phyloP scores from a whole-genome alignment of 2,888 invertebrate genomes.

The Girardia tigrina region DNA sequence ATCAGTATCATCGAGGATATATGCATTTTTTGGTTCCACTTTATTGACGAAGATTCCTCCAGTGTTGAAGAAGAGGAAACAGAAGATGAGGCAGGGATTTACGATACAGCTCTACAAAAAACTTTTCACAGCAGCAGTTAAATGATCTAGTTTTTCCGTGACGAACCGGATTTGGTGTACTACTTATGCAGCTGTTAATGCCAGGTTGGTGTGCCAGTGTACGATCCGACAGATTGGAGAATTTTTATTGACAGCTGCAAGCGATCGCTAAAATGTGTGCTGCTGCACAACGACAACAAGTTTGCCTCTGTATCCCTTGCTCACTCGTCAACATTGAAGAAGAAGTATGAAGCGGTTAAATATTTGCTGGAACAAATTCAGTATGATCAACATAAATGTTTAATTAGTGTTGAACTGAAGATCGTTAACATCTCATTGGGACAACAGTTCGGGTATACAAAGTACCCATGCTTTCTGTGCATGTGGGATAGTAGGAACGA shows the following conservation, averaged over 20 bases:
- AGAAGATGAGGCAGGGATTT: too few species aligned
- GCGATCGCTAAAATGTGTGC: constrained; percentile 7
- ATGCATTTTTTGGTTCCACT: too few species aligned
- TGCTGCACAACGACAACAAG: constrained; percentile 29
- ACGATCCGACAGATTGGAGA: constrained; percentile 27
- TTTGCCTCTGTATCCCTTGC: constrained; percentile 30
- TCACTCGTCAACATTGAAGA: constrained; percentile 28
- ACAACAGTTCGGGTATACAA: constrained; percentile 41
- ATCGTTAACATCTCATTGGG: constrained; percentile 39
- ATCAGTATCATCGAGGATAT: too few species aligned
- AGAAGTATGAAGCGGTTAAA: constrained; percentile 29
- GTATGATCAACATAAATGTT: constrained; percentile 31
- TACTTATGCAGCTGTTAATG: too few species aligned
- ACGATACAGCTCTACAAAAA: too few species aligned
- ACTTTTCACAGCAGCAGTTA: too few species aligned
- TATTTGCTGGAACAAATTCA: constrained; percentile 26
- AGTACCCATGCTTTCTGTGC: constrained; percentile 40
- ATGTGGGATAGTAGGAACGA: constrained; percentile 40
- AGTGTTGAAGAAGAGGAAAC: neutral
- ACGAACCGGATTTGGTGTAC: too few species aligned
- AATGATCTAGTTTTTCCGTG: too few species aligned
- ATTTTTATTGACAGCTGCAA: constrained; percentile 28
- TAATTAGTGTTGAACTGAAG: constrained; percentile 34
- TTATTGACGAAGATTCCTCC: neutral
- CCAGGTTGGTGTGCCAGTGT: constrained; percentile 30